phyloP scores from a whole-genome alignment of 2,888 invertebrate genomes.

The Lycia hirtaria region DNA sequence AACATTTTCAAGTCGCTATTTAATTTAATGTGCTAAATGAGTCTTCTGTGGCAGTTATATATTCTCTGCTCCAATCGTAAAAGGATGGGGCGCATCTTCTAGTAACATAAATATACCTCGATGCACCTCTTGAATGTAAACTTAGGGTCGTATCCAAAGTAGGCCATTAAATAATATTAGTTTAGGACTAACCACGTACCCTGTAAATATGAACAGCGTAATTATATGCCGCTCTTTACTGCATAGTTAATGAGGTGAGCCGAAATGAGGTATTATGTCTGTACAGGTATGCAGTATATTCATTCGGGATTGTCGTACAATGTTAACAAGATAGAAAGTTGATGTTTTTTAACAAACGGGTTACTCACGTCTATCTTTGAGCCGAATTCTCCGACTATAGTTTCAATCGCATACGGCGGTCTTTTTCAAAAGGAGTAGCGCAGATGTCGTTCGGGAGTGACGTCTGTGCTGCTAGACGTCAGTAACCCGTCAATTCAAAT shows the following conservation, averaged over 20 bases:
- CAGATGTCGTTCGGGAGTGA: too few species aligned
- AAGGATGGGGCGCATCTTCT: background rate
- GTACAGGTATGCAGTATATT: slow-evolving; percentile 30
- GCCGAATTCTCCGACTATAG: too few species aligned
- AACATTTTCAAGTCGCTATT: too few species aligned
- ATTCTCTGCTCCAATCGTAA: background rate
- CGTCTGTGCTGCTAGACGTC: too few species aligned
- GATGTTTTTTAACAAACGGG: slow-evolving; percentile 1
- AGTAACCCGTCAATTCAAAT: too few species aligned
- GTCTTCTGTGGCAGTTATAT: too few species aligned
- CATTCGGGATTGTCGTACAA: slow-evolving; percentile 7
- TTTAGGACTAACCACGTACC: slow-evolving; percentile 40
- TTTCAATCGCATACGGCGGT: too few species aligned
- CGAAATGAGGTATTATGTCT: slow-evolving; percentile 19
- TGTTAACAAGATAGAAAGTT: slow-evolving; percentile 1
- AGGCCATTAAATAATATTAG: slow-evolving; percentile 38
- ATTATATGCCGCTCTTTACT: slow-evolving; percentile 38
- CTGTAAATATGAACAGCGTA: slow-evolving; percentile 44
- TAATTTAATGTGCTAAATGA: too few species aligned
- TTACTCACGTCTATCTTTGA: too few species aligned
- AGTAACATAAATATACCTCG: background rate
- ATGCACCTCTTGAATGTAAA: slow-evolving; percentile 5
- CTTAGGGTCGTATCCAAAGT: slow-evolving; percentile 5
- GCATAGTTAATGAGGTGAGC: slow-evolving; percentile 38
- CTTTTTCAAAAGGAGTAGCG: too few species aligned